Percentiles rank a stretch among this genome's conserved stretches.
phyloP scores from a whole-genome alignment of 2,797 vertebrate species.

The Trichosurus vulpecula region DNA sequence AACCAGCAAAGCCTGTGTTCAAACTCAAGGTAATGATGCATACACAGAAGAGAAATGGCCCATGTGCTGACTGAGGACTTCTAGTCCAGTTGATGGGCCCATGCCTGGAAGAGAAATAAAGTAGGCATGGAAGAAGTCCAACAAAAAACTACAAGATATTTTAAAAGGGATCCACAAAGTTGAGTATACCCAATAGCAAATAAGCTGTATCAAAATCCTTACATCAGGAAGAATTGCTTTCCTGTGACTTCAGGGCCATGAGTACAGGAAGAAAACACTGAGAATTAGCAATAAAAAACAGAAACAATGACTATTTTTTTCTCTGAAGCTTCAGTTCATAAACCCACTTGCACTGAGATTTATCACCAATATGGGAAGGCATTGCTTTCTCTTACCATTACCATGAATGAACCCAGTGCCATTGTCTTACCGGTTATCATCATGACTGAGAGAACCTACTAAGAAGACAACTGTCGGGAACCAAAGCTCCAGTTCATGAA shows the following conservation, averaged over 20 bases:
- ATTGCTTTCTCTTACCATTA: neutral
- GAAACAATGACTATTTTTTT: neutral
- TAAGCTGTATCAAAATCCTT: neutral
- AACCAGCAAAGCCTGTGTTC: neutral
- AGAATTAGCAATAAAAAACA: neutral
- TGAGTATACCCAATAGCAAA: neutral
- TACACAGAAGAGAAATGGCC: neutral
- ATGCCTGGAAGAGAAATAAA: neutral
- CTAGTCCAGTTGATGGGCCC: neutral
- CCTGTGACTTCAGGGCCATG: neutral
- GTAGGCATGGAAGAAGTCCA: neutral
- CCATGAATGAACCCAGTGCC: neutral
- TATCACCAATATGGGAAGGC: neutral
- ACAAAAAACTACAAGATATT: neutral
- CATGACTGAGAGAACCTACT: neutral
- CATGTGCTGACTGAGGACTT: neutral
- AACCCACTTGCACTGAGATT: neutral
- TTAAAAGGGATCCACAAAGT: neutral
- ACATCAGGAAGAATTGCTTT: neutral
- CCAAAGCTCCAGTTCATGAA: neutral
- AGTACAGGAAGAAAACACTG: neutral
- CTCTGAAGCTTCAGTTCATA: neutral
- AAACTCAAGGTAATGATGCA: neutral
- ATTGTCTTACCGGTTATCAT: neutral
- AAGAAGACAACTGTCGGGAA: constrained; percentile 1